Percentiles rank a stretch among this genome's conserved stretches.
phyloP scores from a whole-genome alignment of 37 sponge, comb jelly and placozoan genomes.

The Dysidea cf. avara region DNA sequence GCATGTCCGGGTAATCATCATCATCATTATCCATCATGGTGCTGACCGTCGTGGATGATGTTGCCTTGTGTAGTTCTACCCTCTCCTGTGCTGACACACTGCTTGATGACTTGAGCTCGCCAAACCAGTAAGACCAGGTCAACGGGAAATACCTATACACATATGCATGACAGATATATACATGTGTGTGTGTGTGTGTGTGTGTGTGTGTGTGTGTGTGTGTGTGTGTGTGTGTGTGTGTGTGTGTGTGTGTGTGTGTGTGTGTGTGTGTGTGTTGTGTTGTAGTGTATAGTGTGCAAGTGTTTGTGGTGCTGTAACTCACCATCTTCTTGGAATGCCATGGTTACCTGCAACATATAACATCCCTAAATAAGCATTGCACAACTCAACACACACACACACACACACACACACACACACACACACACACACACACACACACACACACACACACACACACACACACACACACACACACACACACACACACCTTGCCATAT shows the following conservation, averaged over 20 bases:
- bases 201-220: no score
- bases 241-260: no score
- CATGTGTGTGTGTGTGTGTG: no score
- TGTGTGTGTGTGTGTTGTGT: neutral
- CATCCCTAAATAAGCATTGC: no score
- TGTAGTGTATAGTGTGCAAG: neutral
- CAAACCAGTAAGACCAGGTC: conserved; percentile 58
- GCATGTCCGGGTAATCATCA: neutral
- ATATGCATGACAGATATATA: no score
- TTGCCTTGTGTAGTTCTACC: no score
- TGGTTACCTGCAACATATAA: conserved; percentile 55
- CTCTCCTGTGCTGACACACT: no score
- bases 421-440: neutral
- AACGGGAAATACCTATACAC: conserved; percentile 59
- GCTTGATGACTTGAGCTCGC: neutral
- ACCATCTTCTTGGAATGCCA: conserved; percentile 76
- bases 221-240: no score
- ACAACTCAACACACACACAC: neutral
- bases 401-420: neutral
- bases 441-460: neutral
- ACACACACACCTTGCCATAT: conserved; percentile 48
- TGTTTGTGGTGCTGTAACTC: conserved; percentile 24
- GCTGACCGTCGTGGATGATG: no score
- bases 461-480: neutral
- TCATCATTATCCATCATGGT: conserved; percentile 3